Percentiles rank a stretch among this genome's conserved stretches.
These are phyloP conservation scores for Torymus aiolomorphi DNA, from an alignment of 2,888 invertebrate genomes.

Conservation along the genomic window DNA sequence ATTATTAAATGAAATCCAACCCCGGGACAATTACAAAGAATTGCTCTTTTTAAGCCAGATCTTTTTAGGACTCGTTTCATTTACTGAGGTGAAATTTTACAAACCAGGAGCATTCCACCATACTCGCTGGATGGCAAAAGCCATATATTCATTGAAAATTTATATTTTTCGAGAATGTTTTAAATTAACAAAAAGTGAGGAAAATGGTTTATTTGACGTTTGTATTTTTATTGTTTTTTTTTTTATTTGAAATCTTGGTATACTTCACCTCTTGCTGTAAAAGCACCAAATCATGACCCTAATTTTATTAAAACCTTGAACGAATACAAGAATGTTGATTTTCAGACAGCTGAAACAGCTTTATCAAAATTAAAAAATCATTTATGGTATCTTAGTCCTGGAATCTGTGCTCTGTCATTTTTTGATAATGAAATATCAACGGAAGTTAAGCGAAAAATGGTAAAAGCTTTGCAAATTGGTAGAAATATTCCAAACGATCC, in stretches of 20 bases:
- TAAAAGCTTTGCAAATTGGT: background rate
- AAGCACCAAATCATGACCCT: slow-evolving; percentile 58
- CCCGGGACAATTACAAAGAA: slow-evolving; percentile 61
- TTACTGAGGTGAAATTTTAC: slow-evolving; percentile 38
- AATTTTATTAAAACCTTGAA: slow-evolving; percentile 55
- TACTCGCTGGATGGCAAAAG: slow-evolving; percentile 64
- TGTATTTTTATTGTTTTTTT: slow-evolving; percentile 58
- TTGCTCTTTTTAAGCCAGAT: slow-evolving; percentile 59
- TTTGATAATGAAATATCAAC: slow-evolving; percentile 20
- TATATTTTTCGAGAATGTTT: slow-evolving; percentile 60
- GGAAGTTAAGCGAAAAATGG: slow-evolving; percentile 17
- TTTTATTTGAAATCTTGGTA: slow-evolving; percentile 59
- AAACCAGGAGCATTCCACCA: slow-evolving; percentile 61
- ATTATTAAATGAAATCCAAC: slow-evolving; percentile 9
- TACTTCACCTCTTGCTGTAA: slow-evolving; percentile 40
- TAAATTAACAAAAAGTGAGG: slow-evolving; percentile 44
- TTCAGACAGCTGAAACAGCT: slow-evolving; percentile 41
- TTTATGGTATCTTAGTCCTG: slow-evolving; percentile 10
- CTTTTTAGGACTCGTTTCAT: slow-evolving; percentile 55
- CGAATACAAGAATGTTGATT: slow-evolving; percentile 42
- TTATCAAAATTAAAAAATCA: slow-evolving; percentile 38
- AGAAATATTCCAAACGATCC: background rate
- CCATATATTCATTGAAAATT: slow-evolving; percentile 63
- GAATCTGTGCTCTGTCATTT: slow-evolving; percentile 19
- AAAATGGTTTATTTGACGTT: slow-evolving; percentile 52